Evolutionary conservation across 2,888 invertebrate species (phyloP), one percentile per base, ranked within the genome.

Genomic region (Drosophila stalkeri): DNA sequence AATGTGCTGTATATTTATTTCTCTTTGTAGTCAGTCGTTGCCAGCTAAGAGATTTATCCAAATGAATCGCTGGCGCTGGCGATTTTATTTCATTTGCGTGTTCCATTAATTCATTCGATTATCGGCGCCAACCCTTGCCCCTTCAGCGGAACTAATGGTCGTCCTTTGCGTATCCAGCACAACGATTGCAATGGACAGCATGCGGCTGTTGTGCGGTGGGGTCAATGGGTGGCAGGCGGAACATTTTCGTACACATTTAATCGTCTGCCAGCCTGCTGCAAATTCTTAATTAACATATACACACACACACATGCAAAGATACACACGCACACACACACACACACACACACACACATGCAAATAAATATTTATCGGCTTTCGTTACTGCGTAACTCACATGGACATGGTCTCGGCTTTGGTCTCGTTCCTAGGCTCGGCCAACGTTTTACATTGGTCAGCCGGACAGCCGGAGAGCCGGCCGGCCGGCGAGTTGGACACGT

Each of bases 211-310:
- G 27, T n/a, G 46, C 2, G 44, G 12, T 16, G 55, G 41, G 23
- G 23, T 41, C 37, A 37, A 44, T 27, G 47, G 44, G 8, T 37
- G 27, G 11, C 27, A 60, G 66, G 47, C 55, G 66, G 41, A 54
- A 64, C 77, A 77, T 77, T 82, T 73, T 78, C 86, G 74, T 86
- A 77, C 67, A 77, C 82, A 76, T 82, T 84, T 84, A 84, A 85
- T 85, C 82, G 85, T 77, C 70, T 76, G 82, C 72, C 77, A 82
- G 82, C 75, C 78, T 63, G 74, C 72, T 77, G 86, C 86, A 79
- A 86, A 86, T 86, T 86, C 88, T 82, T 86, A 88, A 86, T 88
- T 88, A 86, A 86, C 88, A 82, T 82, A 80, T 77, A 84, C 72
- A 77, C 55, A 55, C 60, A 64, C 61, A 3, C 51, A 51, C 51